Evolutionary conservation across 1,140 invertebrate genomes (phyloP).

Genomic region (Sesamia nonagrioides): DNA sequence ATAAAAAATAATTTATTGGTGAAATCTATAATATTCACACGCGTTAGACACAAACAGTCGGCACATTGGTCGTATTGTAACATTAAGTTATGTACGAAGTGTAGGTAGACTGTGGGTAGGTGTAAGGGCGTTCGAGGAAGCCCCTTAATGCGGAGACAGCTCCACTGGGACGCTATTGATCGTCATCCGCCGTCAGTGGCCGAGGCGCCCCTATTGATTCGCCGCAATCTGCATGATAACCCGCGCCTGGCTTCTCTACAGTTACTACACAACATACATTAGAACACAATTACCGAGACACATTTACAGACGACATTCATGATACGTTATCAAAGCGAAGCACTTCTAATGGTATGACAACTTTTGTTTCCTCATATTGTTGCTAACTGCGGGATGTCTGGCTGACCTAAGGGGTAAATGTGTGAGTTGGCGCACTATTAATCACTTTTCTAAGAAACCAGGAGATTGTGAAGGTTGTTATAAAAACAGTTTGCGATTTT

Average conservation of each 20-base stretch:
- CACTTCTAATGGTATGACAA: constrained; percentile 29
- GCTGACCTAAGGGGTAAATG: constrained; percentile 1
- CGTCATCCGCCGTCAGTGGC: constrained; percentile 85
- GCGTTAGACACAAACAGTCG: constrained; percentile 20
- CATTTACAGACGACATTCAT: constrained; percentile 47
- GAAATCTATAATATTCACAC: constrained; percentile 29
- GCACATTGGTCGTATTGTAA: constrained; percentile 46
- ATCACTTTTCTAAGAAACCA: too few relatives aligned
- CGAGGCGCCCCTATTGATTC: constrained; percentile 85
- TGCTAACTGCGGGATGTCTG: not conserved
- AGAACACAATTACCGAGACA: constrained; percentile 65
- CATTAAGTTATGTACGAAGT: constrained; percentile 64
- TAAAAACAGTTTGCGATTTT: too few relatives aligned
- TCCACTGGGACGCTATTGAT: constrained; percentile 85
- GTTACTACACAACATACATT: constrained; percentile 68
- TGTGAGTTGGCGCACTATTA: too few relatives aligned
- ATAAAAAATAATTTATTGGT: constrained; percentile 16
- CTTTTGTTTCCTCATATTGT: constrained; percentile 7
- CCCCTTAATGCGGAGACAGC: constrained; percentile 85
- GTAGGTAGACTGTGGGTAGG: constrained; percentile 77
- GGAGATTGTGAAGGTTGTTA: too few relatives aligned
- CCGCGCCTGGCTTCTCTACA: constrained; percentile 77
- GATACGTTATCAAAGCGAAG: constrained; percentile 39
- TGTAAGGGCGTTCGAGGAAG: constrained; percentile 85
- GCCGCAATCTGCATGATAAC: constrained; percentile 86